Evolutionary conservation across 2,113 vertebrate species (phyloP).

Genomic region (Pogonocichla stellata): DNA sequence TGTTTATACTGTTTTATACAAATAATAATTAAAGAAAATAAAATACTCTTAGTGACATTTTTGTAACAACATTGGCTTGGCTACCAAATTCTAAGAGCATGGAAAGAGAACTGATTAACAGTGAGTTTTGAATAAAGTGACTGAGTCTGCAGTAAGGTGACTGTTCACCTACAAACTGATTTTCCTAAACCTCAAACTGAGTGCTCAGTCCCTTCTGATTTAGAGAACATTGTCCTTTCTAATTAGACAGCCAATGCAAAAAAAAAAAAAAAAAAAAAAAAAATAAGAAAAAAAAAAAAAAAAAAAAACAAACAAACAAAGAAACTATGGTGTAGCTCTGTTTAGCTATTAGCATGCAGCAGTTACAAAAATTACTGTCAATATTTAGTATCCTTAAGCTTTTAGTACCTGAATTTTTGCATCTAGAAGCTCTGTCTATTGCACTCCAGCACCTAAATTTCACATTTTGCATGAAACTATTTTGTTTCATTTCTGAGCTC

Average conservation of each 20-base stretch:
- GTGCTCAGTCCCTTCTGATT: background rate
- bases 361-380: background rate
- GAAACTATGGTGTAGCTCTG: background rate
- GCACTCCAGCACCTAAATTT: background rate
- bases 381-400: background rate
- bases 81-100: background rate
- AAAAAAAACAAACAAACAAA: background rate
- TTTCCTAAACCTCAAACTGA: background rate
- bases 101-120: background rate
- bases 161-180: background rate
- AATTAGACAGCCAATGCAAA: background rate
- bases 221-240: fast-evolving
- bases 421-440: background rate
- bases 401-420: background rate
- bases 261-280: background rate
- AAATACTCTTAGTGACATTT: background rate
- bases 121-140: background rate
- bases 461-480: background rate
- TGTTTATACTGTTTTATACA: background rate
- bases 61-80: background rate
- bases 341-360: background rate
- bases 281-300: background rate
- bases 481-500: background rate
- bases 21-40: background rate
- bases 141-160: background rate